Evolutionary conservation across 2,113 vertebrate species (phyloP).

Genomic region (Pelusios castaneus): DNA sequence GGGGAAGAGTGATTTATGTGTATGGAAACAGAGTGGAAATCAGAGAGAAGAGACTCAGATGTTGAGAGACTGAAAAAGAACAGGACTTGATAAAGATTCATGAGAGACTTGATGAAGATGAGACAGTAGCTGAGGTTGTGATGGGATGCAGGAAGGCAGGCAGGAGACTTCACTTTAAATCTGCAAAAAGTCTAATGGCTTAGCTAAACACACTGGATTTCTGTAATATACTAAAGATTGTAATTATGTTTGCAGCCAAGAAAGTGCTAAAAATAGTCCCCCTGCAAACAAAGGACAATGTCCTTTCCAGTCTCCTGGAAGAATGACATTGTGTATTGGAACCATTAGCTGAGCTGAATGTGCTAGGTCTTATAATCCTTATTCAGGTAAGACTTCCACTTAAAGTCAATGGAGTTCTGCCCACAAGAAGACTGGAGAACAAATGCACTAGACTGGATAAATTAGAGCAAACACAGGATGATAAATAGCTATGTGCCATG

Average conservation of each 20-base stretch:
- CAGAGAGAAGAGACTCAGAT: background rate
- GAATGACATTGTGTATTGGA: background rate
- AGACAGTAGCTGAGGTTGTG: background rate
- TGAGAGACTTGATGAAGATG: background rate
- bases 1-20: slow-evolving; percentile 10
- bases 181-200: background rate
- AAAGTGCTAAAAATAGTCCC: background rate
- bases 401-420: background rate
- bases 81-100: background rate
- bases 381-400: background rate
- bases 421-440: background rate
- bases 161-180: slow-evolving; percentile 7
- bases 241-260: background rate
- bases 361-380: background rate
- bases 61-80: slow-evolving; percentile 7
- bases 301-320: background rate
- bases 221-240: background rate
- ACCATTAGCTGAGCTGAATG: background rate
- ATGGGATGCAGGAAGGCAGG: background rate
- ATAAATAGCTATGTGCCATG: background rate
- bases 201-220: background rate
- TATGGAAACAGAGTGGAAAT: background rate
- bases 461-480: background rate
- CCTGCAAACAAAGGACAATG: rapidly evolving
- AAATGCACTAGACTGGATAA: background rate